Evolutionary conservation across 1,140 invertebrate species (phyloP), one percentile per base, ranked within the genome.

Genomic region (Tetramorium alpestre): DNA sequence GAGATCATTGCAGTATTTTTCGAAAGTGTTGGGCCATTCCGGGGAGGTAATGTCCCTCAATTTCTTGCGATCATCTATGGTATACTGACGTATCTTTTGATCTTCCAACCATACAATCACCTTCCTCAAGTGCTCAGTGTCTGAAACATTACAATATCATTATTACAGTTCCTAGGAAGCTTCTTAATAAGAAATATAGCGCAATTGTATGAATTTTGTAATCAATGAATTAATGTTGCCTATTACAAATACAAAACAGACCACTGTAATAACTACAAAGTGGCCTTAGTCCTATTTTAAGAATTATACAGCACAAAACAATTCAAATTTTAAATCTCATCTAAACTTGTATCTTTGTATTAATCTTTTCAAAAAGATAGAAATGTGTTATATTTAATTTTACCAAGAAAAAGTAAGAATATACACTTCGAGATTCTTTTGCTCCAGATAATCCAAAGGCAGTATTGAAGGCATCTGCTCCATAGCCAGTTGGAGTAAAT

Each of bases 31-130:
- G 38, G 96, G 94, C 99, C 99, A 99, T 7, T 96, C 93, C 22
- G 95, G 90, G 25, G 96, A 96, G 70, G 96, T 94, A 7, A 97
- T 96, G 85, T 97, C 96, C 67, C 97, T 96, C 28, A 99, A 93
- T 1, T 94, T 95, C 86, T 96, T 96, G 33, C 98, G 95, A 85
- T 98, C 97, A 94, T 99, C 98, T 84, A 98, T 98, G 91, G 97
- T 97, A 91, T 98, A 98, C 91, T 97, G 97, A 22, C 98, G 97
- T 89, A 99, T 99, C 95, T 98, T 99, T 94, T 99, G 98, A 94
- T 99, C 98, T 95, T 99, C 99, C 38, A 99, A 93, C 99, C 99
- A 99, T 1, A 98, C 93, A 25, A 99, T 96, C 44, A 98, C 95
- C 91, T 97, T 97, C 73, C 97, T 96, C 93, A 98, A 97, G 90